A percentile compares a stretch with the other conserved stretches of the same genome.
phyloP scores from a whole-genome alignment of 2,797 vertebrate species.

The Chanos chanos region DNA sequence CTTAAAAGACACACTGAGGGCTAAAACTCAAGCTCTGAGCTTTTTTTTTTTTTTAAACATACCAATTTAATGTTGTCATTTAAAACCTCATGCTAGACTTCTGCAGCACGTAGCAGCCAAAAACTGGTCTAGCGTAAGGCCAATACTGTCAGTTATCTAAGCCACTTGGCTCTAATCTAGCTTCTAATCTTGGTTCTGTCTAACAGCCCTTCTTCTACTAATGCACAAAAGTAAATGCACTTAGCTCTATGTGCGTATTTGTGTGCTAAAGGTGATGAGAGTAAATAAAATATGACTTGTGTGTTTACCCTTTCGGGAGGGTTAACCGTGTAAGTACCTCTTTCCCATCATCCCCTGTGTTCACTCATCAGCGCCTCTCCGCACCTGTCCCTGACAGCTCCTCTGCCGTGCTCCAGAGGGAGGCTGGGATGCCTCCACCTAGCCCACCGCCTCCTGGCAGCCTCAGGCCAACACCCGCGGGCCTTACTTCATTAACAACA shows the following conservation, averaged over 20 bases:
- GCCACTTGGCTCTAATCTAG: too few species aligned
- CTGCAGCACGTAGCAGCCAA: too few species aligned
- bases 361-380: constrained; percentile 60
- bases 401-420: constrained; percentile 52
- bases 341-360: constrained; percentile 53
- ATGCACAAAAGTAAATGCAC: too few species aligned
- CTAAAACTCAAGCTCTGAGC: constrained; percentile 44
- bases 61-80: background rate
- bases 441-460: constrained; percentile 11
- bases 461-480: constrained; percentile 59
- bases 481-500: constrained; percentile 54
- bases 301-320: constrained; percentile 52
- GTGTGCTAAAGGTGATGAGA: background rate
- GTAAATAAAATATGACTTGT: constrained; percentile 26
- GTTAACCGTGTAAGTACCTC: constrained; percentile 32
- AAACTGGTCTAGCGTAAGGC: too few species aligned
- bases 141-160: too few species aligned
- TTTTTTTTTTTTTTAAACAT: constrained; percentile 49
- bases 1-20: constrained; percentile 10
- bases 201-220: too few species aligned
- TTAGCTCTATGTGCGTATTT: background rate
- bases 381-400: constrained; percentile 64
- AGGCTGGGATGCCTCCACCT: constrained; percentile 28
- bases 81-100: background rate
- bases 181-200: too few species aligned